phyloP scores from a whole-genome alignment of 2,888 invertebrate genomes.

The Bellardia bayeri region DNA sequence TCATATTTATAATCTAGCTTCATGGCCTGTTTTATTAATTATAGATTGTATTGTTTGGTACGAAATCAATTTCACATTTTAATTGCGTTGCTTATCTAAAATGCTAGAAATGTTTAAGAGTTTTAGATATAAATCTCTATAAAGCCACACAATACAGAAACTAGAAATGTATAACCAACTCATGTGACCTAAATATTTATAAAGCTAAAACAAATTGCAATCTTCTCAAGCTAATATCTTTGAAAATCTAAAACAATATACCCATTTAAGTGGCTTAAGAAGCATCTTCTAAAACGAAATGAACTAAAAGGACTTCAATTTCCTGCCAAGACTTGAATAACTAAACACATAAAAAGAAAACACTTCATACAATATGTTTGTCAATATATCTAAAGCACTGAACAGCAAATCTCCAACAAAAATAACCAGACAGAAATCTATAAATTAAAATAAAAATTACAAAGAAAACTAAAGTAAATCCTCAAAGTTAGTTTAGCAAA shows the following conservation, averaged over 20 bases:
- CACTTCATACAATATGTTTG: conserved; percentile 21
- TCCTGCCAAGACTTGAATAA: conserved; percentile 28
- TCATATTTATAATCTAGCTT: too few species aligned
- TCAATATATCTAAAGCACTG: not conserved
- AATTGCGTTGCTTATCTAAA: too few species aligned
- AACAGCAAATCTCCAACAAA: conserved; percentile 17
- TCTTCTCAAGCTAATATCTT: not conserved
- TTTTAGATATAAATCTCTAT: too few species aligned
- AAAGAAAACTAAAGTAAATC: conserved; percentile 33
- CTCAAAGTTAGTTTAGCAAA: conserved; percentile 27
- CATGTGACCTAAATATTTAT: too few species aligned
- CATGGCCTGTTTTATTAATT: too few species aligned
- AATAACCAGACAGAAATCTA: conserved; percentile 51
- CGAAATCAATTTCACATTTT: too few species aligned
- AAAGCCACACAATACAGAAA: too few species aligned
- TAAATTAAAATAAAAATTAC: not conserved
- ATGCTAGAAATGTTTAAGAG: too few species aligned
- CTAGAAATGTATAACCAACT: too few species aligned
- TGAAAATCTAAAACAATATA: not conserved
- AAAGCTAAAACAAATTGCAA: not conserved
- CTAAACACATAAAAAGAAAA: not conserved
- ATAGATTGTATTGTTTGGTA: too few species aligned
- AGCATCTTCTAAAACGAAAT: not conserved
- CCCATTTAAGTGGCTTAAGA: not conserved
- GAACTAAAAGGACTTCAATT: conserved; percentile 8